These are phyloP conservation scores for Tychaedon coryphoeus DNA, from an alignment of 2,113 vertebrate species.

Conservation along the genomic window DNA sequence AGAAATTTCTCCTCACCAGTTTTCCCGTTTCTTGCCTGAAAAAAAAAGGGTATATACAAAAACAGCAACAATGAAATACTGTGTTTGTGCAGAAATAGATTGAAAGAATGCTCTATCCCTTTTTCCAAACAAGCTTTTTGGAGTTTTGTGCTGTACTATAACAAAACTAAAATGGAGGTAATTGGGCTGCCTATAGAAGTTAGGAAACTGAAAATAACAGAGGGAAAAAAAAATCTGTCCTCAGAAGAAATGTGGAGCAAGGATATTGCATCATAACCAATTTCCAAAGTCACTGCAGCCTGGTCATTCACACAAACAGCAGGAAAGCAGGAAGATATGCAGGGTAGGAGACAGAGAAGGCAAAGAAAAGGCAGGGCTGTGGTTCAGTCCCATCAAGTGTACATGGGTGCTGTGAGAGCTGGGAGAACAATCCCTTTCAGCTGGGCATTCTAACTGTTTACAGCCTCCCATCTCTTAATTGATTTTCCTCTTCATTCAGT, in stretches of 20 bases:
- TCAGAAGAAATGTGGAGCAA: background rate
- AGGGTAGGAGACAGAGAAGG: background rate
- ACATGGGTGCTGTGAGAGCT: fast-evolving
- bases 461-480: background rate
- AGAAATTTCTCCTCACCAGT: background rate
- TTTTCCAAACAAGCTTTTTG: background rate
- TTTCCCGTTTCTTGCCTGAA: background rate
- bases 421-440: background rate
- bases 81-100: background rate
- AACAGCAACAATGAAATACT: background rate
- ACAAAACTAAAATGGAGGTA: background rate
- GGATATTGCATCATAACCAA: background rate
- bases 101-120: background rate
- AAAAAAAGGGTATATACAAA: no score
- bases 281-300: background rate
- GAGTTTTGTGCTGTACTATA: background rate
- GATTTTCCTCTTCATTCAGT: background rate
- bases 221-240: background rate
- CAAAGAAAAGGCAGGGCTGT: background rate
- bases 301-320: background rate
- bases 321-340: background rate
- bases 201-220: background rate
- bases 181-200: background rate
- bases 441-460: background rate
- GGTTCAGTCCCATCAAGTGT: fast-evolving